phyloP scores from a whole-genome alignment of 2,113 vertebrate genomes.

The Oenanthe oenanthe region DNA sequence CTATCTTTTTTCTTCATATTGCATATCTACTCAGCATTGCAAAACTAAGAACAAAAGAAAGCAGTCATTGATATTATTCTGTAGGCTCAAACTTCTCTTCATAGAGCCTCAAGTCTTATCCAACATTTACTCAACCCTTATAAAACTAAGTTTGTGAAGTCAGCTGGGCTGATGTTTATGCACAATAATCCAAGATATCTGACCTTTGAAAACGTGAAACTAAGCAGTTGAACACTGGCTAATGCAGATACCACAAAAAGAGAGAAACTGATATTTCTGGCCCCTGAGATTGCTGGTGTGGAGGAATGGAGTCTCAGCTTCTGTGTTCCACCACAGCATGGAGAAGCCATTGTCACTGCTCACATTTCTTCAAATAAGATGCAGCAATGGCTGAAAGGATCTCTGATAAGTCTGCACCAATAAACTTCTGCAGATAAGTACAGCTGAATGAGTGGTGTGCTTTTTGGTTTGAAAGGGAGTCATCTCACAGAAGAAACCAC shows the following conservation, averaged over 20 bases:
- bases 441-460: background rate
- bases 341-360: background rate
- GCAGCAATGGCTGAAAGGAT: background rate
- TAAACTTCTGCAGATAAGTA: background rate
- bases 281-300: accelerated
- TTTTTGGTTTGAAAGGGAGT: background rate
- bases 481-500: background rate
- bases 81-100: background rate
- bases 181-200: background rate
- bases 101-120: background rate
- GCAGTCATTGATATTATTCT: background rate
- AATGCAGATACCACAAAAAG: background rate
- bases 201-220: background rate
- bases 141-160: background rate
- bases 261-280: background rate
- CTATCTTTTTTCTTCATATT: background rate
- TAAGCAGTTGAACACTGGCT: background rate
- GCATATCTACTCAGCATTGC: background rate
- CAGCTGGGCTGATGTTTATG: background rate
- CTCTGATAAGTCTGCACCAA: background rate
- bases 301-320: background rate
- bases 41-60: background rate
- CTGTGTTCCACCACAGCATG: background rate
- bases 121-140: background rate
- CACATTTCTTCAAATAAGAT: background rate